These are phyloP conservation scores for Ditula angustiorana DNA, from an alignment of 2,888 invertebrate species.

Conservation along the genomic window DNA sequence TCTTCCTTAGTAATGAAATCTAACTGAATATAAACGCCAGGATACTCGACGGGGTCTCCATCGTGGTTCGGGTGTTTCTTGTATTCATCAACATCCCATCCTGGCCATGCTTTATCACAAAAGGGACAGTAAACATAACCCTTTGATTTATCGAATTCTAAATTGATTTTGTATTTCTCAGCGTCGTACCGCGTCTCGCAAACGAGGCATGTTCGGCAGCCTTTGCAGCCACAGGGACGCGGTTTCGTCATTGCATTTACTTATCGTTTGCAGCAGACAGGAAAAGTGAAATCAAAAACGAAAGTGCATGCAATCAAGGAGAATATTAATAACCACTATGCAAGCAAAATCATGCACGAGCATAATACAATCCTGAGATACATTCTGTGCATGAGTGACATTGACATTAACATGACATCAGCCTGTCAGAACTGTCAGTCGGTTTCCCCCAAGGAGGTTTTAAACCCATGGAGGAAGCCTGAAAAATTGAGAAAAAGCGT, in stretches of 20 bases:
- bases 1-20: constrained; percentile 91
- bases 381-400: too few species aligned
- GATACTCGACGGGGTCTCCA: constrained; percentile 86
- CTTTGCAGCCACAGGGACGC: constrained; percentile 96
- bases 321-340: too few species aligned
- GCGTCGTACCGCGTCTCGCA: constrained; percentile 90
- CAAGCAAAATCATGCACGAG: too few species aligned
- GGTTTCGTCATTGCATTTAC: constrained; percentile 85
- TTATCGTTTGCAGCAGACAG: not conserved
- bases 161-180: constrained; percentile 63
- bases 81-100: constrained; percentile 87
- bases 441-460: too few species aligned
- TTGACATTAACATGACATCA: too few species aligned
- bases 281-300: not conserved
- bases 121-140: constrained; percentile 91
- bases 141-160: constrained; percentile 79
- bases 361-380: too few species aligned
- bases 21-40: constrained; percentile 88
- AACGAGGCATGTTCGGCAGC: constrained; percentile 93
- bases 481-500: too few species aligned
- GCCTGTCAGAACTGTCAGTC: too few species aligned
- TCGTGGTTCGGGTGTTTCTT: constrained; percentile 88
- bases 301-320: too few species aligned
- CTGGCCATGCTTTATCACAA: constrained; percentile 91
- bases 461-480: too few species aligned